phyloP scores from a whole-genome alignment of 1,140 invertebrate genomes.

The Drosophila nikananu region DNA sequence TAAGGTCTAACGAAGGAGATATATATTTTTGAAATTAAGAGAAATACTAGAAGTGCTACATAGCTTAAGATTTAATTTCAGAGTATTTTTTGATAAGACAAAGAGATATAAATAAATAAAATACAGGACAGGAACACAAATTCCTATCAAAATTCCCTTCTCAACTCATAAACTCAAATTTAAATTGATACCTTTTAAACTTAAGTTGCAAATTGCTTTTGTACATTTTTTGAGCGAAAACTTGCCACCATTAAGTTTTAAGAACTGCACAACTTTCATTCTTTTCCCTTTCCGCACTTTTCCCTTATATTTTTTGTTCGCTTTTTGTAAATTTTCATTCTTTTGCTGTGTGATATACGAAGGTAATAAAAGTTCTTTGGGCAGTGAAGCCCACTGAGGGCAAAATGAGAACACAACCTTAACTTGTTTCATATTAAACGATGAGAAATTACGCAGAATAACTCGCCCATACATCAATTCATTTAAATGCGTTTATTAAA shows the following conservation, averaged over 20 bases:
- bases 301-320: conserved; percentile 3
- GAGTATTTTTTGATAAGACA: conserved; percentile 15
- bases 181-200: conserved; percentile 30
- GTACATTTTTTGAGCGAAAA: conserved; percentile 11
- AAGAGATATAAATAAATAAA: not conserved
- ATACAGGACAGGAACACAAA: not conserved
- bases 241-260: conserved; percentile 50
- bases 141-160: not conserved
- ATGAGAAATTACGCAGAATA: conserved; percentile 45
- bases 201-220: conserved; percentile 35
- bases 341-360: conserved; percentile 59
- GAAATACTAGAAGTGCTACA: not conserved
- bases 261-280: conserved; percentile 48
- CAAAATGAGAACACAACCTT: conserved; percentile 46
- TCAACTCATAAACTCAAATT: conserved; percentile 23
- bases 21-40: not conserved
- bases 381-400: conserved; percentile 27
- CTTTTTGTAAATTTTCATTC: conserved; percentile 35
- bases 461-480: conserved; percentile 65
- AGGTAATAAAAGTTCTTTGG: conserved; percentile 71
- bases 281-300: conserved; percentile 8
- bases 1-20: not conserved
- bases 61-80: not conserved
- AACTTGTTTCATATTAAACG: conserved; percentile 68
- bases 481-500: conserved; percentile 83